phyloP scores from a whole-genome alignment of 2,113 vertebrate genomes.

The Cygnus buccinator region DNA sequence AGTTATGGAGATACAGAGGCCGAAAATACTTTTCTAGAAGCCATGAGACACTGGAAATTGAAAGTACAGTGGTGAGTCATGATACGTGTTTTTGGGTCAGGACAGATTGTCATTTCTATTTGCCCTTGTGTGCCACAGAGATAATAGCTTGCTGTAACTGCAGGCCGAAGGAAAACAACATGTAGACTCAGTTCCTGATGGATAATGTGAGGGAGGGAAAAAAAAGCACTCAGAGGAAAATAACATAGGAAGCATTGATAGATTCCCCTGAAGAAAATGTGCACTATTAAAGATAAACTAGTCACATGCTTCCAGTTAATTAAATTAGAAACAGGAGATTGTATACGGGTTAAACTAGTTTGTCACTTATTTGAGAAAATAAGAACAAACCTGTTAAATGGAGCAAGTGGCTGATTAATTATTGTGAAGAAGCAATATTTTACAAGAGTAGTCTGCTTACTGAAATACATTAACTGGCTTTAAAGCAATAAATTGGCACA shows the following conservation, averaged over 20 bases:
- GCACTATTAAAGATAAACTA: neutral
- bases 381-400: neutral
- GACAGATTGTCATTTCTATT: neutral
- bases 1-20: neutral
- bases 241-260: neutral
- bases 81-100: neutral
- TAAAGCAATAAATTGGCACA: neutral
- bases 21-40: neutral
- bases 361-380: slow-evolving; percentile 5
- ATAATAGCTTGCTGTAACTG: neutral
- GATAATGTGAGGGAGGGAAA: neutral
- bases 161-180: neutral
- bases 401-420: slow-evolving; percentile 6
- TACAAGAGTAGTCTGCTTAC: neutral
- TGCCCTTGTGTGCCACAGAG: neutral
- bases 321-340: slow-evolving; percentile 22
- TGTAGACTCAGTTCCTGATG: neutral
- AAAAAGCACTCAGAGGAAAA: neutral
- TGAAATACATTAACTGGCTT: neutral
- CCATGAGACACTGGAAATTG: neutral
- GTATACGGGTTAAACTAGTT: neutral
- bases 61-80: neutral
- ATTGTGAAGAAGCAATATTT: neutral
- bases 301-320: slow-evolving; percentile 3
- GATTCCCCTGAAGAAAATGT: neutral